phyloP scores from a whole-genome alignment of 2,888 invertebrate genomes.

The Drosophila percnosoma region DNA sequence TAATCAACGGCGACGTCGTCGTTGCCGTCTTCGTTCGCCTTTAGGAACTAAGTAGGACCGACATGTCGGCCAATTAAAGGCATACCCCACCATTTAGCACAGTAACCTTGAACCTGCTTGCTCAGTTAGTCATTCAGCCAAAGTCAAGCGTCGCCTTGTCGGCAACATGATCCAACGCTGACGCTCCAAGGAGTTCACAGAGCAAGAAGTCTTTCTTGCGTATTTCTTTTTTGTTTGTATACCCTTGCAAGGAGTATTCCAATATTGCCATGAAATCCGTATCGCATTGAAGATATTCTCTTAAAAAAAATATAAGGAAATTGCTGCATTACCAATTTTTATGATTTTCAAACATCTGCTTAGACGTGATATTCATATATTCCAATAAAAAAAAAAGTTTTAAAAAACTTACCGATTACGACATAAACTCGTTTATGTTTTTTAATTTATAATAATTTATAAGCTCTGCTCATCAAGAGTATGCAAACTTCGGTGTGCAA shows the following conservation, averaged over 20 bases:
- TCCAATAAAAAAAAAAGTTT: not conserved
- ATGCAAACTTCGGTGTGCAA: not conserved
- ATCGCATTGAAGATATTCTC: too few relatives aligned
- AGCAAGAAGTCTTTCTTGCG: conserved; percentile 42
- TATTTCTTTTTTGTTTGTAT: conserved; percentile 18
- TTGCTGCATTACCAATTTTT: not conserved
- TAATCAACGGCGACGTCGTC: conserved; percentile 57
- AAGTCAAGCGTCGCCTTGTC: conserved; percentile 24
- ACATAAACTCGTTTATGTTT: not conserved
- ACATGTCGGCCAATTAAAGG: conserved; percentile 81
- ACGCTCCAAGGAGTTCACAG: conserved; percentile 40
- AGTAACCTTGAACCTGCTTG: conserved; percentile 81
- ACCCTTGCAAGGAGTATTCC: not conserved
- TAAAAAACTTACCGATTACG: not conserved
- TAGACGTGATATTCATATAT: not conserved
- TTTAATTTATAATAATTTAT: not conserved
- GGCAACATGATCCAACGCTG: conserved; percentile 46
- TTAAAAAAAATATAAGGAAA: not conserved
- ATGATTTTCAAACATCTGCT: not conserved
- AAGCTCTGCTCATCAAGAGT: not conserved
- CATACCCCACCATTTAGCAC: conserved; percentile 77
- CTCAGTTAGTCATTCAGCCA: conserved; percentile 60
- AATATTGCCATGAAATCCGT: not conserved
- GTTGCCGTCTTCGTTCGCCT: conserved; percentile 15
- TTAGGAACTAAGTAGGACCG: conserved; percentile 53